Evolutionary conservation across 2,888 invertebrate species (phyloP), one percentile per base, ranked within the genome.

Genomic region (Drosophila pegasa): DNA sequence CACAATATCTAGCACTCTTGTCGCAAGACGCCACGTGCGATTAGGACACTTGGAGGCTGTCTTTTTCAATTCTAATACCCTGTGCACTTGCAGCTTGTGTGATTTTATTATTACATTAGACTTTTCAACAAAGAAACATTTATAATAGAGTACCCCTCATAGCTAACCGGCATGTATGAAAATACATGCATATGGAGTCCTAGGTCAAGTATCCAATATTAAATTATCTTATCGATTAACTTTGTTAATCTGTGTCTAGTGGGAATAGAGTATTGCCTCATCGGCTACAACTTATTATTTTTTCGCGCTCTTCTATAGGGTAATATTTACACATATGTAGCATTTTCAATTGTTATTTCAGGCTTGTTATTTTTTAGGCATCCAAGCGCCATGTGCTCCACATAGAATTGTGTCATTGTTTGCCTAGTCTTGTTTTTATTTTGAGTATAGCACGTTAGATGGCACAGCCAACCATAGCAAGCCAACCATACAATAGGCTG

Each of bases 321-420:
- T 57, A 60, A 54, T 45, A 38, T 20, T 18, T n/a, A 68, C 56
- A 48, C 55, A 60, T 55, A 56, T 58, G 70, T 40, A 47, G 22
- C 56, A 56, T 54, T 60, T 31, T 57, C 45, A 47, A 55, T 51
- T 75, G 63, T 64, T 71, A 43, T 66, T 58, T 61, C 25, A 3
- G 22, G 38, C 22, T 8, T 57, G 40, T 66, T 65, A 37, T 69
- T 65, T 48, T 64, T 66, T 38, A 48, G 63, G 67, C 45, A 33
- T 9, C 31, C 59, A 60, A 48, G 63, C 48, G 62, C 48, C 60
- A 58, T 16, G 18, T 54, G 27, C 25, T 16, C 40, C 25, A 45
- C 33, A 33, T 40, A 3, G 48, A 27, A 54, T 68, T 56, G 38
- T 62, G 48, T 18, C 40, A 72, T 62, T 70, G 65, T 70, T 57